These are phyloP conservation scores for Fratercula arctica DNA, from an alignment of 2,797 vertebrate genomes.

Conservation along the genomic window DNA sequence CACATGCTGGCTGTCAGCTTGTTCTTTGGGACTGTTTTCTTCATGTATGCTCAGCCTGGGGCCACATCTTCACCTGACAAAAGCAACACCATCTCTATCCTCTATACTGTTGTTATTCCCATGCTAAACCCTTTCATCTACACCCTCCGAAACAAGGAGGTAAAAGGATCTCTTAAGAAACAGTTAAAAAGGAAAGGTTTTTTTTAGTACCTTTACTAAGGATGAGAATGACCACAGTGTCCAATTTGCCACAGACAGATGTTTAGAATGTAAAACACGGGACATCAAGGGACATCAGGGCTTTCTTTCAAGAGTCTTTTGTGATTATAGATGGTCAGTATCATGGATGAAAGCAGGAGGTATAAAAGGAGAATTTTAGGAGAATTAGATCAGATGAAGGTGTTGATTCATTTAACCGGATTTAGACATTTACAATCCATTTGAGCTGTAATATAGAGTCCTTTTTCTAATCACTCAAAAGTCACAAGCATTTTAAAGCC, in stretches of 20 bases:
- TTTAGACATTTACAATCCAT: neutral
- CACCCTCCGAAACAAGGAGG: conserved; percentile 63
- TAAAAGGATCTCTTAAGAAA: conserved; percentile 58
- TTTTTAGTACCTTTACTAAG: neutral
- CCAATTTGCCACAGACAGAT: neutral
- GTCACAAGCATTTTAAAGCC: neutral
- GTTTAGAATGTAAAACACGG: neutral
- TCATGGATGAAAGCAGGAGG: neutral
- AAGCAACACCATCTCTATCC: conserved; percentile 63
- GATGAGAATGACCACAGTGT: neutral
- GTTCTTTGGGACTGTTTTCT: conserved; percentile 69
- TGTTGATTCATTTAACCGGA: neutral
- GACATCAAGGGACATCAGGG: neutral
- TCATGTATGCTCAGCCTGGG: conserved; percentile 68
- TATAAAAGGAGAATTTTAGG: neutral
- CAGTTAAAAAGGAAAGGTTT: neutral
- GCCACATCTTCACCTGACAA: conserved; percentile 39
- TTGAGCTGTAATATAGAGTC: neutral
- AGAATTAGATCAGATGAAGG: neutral
- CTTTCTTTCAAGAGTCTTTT: neutral
- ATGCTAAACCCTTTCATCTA: conserved; percentile 75
- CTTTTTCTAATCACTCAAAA: neutral
- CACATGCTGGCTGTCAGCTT: conserved; percentile 64
- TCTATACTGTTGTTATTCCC: conserved; percentile 66
- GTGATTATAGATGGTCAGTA: neutral